Evolutionary conservation across 2,888 invertebrate genomes (phyloP), one percentile per base, ranked within the genome.

Genomic region (Scaeva pyrastri): DNA sequence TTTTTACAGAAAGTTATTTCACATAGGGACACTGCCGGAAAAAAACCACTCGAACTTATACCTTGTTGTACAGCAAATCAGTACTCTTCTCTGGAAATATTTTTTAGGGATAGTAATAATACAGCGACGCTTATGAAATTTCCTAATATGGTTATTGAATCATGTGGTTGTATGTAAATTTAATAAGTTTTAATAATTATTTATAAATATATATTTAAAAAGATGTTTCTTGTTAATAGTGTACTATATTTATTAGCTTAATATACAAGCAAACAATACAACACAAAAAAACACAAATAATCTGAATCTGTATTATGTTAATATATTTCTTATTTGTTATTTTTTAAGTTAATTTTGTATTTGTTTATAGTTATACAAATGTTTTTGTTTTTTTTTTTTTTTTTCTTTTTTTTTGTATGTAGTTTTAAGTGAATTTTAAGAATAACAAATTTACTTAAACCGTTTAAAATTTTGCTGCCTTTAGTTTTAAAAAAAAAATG

Each of bases 81-180:
- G 83, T 96, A 97, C 92, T 96, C 96, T 84, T 95, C 96, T 1
- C 93, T 98, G 72, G 96, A 96, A 89, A 93, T 98, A 52, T 94
- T 97, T 11, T 97, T 97, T 91, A 94, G 96, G 93, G 96, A 97
- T 91, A 95, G 96, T 19, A 96, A 96, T 89, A 95, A 95, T 89
- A 96, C 96, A 4, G 95, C 96, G 88, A 96, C 96, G 56, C 95
- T 96, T 89, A 96, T 96, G 90, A 95, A 95, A 1, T 92, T 98
- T 80, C 97, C 97, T 0, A 97, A 97, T 89, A 97, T 98, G 97
- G 96, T 97, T 50, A 97, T 97, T n/a, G 97, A 97, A 89, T 95
- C 96, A 7, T 98, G 98, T 91, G 97, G 97, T 19, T 98, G 98
- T 90, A 96, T 97, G 96, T 97, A 93, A 78, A 48, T 8, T 12